Base-by-base conservation (phyloP, 2,113 vertebrate genomes). In the Daphoenositta chrysoptera region DNA sequence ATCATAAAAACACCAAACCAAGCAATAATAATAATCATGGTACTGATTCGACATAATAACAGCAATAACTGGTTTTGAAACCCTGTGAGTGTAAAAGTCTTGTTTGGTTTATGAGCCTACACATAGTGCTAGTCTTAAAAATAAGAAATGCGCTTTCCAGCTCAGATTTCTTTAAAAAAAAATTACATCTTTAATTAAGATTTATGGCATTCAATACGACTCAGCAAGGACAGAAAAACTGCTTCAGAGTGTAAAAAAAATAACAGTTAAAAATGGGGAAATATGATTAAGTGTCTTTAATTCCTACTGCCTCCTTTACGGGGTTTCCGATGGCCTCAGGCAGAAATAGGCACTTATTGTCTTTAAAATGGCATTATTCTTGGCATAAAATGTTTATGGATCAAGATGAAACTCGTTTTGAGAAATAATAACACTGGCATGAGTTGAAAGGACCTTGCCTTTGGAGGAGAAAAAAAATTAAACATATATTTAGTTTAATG, bases 331-430 rank as follows among this genome's bases (percentile, higher is more conserved):
- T 92, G 87, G 97, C 98, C 96, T 95, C 79, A 95, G 97, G 98
- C 98, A 97, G 97, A 97, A 97, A 96, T 91, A 97, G 96, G 97
- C 94, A 97, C 93, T 97, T 97, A 98, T 95, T 98, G 97, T 98
- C 96, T 98, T 97, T 97, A 93, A 98, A 97, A 96, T 13, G 1
- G 95, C 97, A 98, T 98, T 98, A 97, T 98, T 98, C 96, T 98
- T 98, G 97, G 97, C 96, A 97, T 97, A 95, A 97, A 98, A 96
- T 97, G 97, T 98, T 98, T 97, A 98, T 97, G 97, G 97, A 98
- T 98, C 97, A 97, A 97, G 97, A 98, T 94, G 93, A 97, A 98
- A 98, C 97, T 98, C 94, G 78, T 97, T 97, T 73, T 96, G 93
- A 97, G 89, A 92, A 97, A 97, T 98, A 98, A 98, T 96, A 97